Evolutionary conservation across 2,113 vertebrate species (phyloP), one percentile per base, ranked within the genome.

Genomic region (Brachionichthys hirsutus): DNA sequence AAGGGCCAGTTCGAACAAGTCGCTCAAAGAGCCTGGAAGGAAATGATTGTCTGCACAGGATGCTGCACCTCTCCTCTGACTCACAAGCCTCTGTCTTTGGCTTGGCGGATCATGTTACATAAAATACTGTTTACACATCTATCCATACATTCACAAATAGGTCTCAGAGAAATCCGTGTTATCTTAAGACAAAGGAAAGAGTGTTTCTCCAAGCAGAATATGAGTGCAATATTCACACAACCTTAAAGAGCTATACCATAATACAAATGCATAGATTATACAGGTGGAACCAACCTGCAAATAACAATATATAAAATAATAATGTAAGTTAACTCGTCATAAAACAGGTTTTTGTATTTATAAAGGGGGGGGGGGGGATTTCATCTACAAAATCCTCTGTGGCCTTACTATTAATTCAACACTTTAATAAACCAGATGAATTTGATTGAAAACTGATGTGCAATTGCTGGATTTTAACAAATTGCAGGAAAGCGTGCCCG

Each of bases 21-120:
- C 38, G 58, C 65, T 18, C 19, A 50, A 43, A 75, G 54, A 71
- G 73, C 46, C 68, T 45, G 34, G 59, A 50, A 78, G 85, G 84
- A 86, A 86, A 76, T 84, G 52, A 82, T 49, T 66, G 72, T 85
- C 81, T 80, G 78, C 63, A 80, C 82, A 85, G 85, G 82, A 83
- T 80, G 69, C 54, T 66, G 19, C 19, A 41, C 48, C 61, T 67
- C n/a, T 64, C 47, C 60, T 54, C 45, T n/a, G 15, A 60, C n/a
- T 35, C 43, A 54, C 69, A n/a, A 73, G 35, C 52, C 60, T 35
- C 20, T 60, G 60, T 45, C 53, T 64, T 54, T 47, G 22, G 18
- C 40, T 30, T 13, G 12, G 12, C 22, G 19, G 42, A 30, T 30
- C 4, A 30, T 30, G 54, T 62, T 44, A 30, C 18, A 22, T 67